Conservation (phyloP, 2,888 invertebrate species). For the Tricholauxania praeusta region DNA sequence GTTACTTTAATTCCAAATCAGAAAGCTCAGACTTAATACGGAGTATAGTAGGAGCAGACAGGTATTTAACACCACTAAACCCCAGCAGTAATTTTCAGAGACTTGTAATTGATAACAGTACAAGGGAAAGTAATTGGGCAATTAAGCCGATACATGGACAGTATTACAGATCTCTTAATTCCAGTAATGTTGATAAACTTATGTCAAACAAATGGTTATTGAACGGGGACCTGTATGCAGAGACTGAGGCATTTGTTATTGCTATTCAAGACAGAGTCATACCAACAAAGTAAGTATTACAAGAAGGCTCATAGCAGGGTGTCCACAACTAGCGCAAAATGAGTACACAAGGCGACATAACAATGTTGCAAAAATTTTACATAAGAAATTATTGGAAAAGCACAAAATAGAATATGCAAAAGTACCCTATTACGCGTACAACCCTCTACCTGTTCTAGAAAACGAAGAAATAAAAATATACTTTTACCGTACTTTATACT, state of each 20-base stretch:
- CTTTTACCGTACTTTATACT: too few species aligned
- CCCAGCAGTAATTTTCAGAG: constrained; percentile 1
- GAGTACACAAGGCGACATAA: background rate
- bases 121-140: constrained; percentile 26
- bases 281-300: constrained; percentile 28
- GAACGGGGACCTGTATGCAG: constrained; percentile 14
- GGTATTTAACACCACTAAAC: constrained; percentile 32
- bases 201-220: constrained; percentile 34
- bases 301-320: constrained; percentile 27
- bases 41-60: constrained; percentile 23
- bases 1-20: background rate
- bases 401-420: too few species aligned
- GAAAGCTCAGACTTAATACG: constrained; percentile 11
- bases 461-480: too few species aligned
- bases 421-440: too few species aligned
- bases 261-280: constrained; percentile 29
- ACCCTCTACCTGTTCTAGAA: too few species aligned
- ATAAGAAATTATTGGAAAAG: too few species aligned
- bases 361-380: too few species aligned
- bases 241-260: too few species aligned
- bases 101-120: constrained; percentile 12
- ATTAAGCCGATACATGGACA: constrained; percentile 36
- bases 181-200: constrained; percentile 28
- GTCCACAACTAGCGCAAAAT: constrained; percentile 1
- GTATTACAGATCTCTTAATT: constrained; percentile 19